Conservation (phyloP, 30 jellyfish, hydroid and myxozoan genomes). For the Aurelia sp. region DNA sequence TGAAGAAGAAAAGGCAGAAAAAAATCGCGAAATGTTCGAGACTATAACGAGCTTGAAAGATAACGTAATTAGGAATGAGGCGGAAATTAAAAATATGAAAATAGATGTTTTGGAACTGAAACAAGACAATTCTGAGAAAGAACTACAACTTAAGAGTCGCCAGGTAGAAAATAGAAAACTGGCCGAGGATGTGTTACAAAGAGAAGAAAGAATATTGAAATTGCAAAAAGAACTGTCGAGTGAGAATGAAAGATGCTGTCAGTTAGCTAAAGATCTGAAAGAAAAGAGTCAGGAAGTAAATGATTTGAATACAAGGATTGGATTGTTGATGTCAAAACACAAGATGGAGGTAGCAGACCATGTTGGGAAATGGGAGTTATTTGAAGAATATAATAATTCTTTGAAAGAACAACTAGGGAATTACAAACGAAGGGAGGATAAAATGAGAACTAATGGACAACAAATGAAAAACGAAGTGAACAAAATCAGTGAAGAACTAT, state of each 20-base stretch:
- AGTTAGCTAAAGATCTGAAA: background rate
- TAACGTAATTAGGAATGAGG: background rate
- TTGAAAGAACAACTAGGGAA: slow-evolving; percentile 22
- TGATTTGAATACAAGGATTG: background rate
- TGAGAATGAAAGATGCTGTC: background rate
- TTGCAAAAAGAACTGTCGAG: background rate
- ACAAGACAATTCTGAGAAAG: background rate
- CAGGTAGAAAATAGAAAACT: slow-evolving; percentile 1
- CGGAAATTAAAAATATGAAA: background rate
- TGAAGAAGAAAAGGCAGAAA: background rate
- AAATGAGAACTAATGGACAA: slow-evolving; percentile 24
- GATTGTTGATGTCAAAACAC: slow-evolving; percentile 30
- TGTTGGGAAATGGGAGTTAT: slow-evolving; percentile 25
- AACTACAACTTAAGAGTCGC: background rate
- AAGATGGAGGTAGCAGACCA: slow-evolving; percentile 34
- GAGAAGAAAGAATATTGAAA: slow-evolving; percentile 4
- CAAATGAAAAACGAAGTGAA: slow-evolving; percentile 38
- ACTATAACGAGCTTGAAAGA: background rate
- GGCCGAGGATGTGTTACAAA: slow-evolving; percentile 19
- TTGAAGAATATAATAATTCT: slow-evolving; percentile 51
- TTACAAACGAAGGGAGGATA: slow-evolving; percentile 29
- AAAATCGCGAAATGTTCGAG: background rate
- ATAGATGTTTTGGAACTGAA: background rate
- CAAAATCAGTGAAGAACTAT: slow-evolving; percentile 24
- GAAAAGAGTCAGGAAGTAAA: background rate